phyloP scores from a whole-genome alignment of 2,113 vertebrate genomes.

The Isurus oxyrinchus region DNA sequence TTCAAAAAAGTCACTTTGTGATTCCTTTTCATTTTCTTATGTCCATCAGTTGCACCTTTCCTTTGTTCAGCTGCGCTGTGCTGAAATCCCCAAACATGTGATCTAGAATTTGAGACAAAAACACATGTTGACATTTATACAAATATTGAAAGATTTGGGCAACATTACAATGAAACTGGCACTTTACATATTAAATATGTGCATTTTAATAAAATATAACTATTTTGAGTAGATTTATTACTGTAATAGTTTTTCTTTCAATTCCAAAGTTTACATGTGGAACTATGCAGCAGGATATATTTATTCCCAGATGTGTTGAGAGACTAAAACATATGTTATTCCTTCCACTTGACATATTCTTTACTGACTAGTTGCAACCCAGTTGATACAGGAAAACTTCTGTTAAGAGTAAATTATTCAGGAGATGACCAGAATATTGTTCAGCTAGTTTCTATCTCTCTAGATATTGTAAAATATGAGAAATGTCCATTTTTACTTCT shows the following conservation, averaged over 20 bases:
- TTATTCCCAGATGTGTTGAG: neutral
- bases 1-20: conserved; percentile 23
- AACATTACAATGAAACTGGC: neutral
- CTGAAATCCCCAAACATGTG: neutral
- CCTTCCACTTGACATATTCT: neutral
- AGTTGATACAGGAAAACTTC: neutral
- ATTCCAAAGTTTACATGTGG: neutral
- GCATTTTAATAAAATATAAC: neutral
- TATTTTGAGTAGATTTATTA: neutral
- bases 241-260: neutral
- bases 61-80: neutral
- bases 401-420: neutral
- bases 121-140: neutral
- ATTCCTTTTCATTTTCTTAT: conserved; percentile 28
- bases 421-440: neutral
- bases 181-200: neutral
- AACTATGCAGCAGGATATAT: neutral
- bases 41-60: neutral
- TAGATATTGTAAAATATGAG: neutral
- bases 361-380: neutral
- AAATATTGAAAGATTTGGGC: neutral
- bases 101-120: neutral
- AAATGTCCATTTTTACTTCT: neutral
- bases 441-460: neutral
- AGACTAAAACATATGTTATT: neutral